These are phyloP conservation scores for Trachelus iudaicus DNA, from an alignment of 2,888 invertebrate species.

Conservation along the genomic window DNA sequence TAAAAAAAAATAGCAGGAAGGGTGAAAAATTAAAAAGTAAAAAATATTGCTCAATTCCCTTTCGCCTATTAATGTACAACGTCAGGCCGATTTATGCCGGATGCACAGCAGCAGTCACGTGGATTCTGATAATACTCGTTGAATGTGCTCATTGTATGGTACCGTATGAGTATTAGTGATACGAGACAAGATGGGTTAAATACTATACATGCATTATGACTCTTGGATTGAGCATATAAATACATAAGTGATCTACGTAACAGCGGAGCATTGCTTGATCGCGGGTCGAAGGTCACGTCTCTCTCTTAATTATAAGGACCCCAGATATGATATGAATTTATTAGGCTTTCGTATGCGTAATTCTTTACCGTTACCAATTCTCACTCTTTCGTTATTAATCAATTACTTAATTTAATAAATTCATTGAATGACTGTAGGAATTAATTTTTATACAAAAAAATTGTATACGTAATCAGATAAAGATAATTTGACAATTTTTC, in stretches of 20 bases:
- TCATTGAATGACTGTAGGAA: neutral
- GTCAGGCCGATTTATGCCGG: neutral
- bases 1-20: neutral
- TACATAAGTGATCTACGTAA: neutral
- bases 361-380: neutral
- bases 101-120: neutral
- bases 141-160: constrained; percentile 42
- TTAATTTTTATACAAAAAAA: neutral
- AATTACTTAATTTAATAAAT: neutral
- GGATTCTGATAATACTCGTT: constrained; percentile 18
- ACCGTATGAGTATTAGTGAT: neutral
- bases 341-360: neutral
- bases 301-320: constrained; percentile 36
- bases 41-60: constrained; percentile 1
- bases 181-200: neutral
- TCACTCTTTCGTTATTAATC: neutral
- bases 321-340: constrained; percentile 1
- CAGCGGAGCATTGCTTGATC: constrained; percentile 16
- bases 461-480: neutral
- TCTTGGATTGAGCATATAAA: neutral
- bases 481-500: neutral
- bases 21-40: neutral
- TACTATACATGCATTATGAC: neutral
- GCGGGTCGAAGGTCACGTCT: constrained; percentile 41
- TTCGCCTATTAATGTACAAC: neutral